These are phyloP conservation scores for Lepilemur ruficaudatus DNA, from an alignment of 2,797 vertebrate species.

Conservation along the genomic window DNA sequence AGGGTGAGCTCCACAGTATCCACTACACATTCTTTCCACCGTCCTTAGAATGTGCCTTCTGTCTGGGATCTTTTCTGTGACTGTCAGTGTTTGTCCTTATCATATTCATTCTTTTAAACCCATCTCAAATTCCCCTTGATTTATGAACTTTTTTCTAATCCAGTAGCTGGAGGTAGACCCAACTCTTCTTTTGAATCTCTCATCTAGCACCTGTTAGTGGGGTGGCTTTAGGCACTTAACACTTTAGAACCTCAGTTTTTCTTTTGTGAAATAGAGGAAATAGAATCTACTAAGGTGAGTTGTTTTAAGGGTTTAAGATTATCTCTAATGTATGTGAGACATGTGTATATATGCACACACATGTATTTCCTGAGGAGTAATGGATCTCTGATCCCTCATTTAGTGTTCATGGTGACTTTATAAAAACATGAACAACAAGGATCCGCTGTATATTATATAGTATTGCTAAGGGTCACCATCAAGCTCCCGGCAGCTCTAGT, in stretches of 20 bases:
- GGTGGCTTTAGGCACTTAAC: background rate
- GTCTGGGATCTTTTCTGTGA: background rate
- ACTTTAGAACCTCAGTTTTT: background rate
- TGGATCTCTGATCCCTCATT: background rate
- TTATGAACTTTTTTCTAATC: background rate
- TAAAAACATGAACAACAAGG: background rate
- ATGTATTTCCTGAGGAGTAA: background rate
- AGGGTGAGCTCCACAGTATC: background rate
- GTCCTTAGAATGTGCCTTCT: background rate
- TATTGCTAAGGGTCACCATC: background rate
- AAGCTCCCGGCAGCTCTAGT: background rate
- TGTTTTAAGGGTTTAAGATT: background rate
- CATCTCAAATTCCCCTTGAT: background rate
- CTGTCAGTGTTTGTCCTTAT: background rate
- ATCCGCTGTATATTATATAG: background rate
- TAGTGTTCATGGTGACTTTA: background rate
- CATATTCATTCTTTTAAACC: background rate
- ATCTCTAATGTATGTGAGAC: background rate
- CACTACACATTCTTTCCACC: background rate
- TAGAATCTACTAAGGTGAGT: background rate
- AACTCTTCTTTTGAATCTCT: background rate
- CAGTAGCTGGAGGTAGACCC: background rate
- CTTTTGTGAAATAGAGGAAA: background rate
- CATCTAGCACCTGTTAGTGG: background rate
- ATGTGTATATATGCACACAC: background rate